Percentiles rank a stretch among this genome's conserved stretches.
Evolutionary conservation across 2,113 vertebrate genomes (phyloP).

Genomic region (Cyphomyrus plagiostoma): DNA sequence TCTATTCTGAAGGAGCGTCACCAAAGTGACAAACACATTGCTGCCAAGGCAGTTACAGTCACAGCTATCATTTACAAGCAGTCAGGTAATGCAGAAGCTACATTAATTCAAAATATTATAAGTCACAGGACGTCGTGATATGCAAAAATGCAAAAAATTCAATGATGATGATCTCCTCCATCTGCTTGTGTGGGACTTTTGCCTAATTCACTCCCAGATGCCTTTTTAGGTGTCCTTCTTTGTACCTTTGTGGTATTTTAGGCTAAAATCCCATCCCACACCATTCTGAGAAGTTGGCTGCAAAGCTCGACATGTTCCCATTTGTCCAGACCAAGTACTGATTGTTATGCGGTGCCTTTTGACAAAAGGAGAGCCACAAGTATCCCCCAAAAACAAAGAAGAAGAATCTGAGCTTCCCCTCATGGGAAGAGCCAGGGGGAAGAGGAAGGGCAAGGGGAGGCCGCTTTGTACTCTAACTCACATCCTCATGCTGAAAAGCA

Average conservation of each 20-base stretch:
- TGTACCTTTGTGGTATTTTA: not conserved
- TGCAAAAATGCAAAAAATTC: not conserved
- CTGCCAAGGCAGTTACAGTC: not conserved
- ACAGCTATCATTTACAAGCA: not conserved
- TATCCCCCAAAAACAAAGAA: not conserved
- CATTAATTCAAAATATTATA: not conserved
- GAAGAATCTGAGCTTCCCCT: not conserved
- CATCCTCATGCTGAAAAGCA: not conserved
- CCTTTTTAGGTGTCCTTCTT: not conserved
- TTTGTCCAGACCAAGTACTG: not conserved
- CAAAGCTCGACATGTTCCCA: not conserved
- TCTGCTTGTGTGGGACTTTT: not conserved
- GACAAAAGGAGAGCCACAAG: not conserved
- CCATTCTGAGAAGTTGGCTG: not conserved
- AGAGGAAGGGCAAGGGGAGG: not conserved
- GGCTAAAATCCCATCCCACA: not conserved
- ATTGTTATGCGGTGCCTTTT: not conserved
- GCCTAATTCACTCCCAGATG: not conserved
- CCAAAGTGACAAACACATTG: not conserved
- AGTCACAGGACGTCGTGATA: not conserved
- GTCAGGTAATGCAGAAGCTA: not conserved
- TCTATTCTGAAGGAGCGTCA: not conserved
- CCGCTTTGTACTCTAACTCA: not conserved
- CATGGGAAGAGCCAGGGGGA: not conserved
- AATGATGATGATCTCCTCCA: not conserved